Conservation (phyloP, 2,888 invertebrate species). For the Brassicogethes aeneus region DNA sequence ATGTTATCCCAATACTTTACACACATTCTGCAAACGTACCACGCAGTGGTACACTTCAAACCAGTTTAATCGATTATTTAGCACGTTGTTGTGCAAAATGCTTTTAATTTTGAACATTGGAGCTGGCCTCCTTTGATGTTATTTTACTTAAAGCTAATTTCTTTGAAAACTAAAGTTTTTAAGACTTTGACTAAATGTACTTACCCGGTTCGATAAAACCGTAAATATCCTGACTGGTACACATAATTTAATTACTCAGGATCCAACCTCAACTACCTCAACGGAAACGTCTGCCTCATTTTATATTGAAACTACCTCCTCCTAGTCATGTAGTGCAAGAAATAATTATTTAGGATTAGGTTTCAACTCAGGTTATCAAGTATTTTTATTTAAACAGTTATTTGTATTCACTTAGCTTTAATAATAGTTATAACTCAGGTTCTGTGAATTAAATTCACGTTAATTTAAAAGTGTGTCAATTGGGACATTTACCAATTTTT, state of each 20-base stretch:
- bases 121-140: neutral
- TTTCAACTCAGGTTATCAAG: conserved; percentile 18
- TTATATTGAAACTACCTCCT: conserved; percentile 25
- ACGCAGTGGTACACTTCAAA: no score
- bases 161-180: neutral
- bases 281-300: conserved; percentile 28
- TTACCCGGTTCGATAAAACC: neutral
- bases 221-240: conserved; percentile 17
- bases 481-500: conserved; percentile 1
- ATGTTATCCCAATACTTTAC: no score
- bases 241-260: conserved; percentile 3
- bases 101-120: no score
- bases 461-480: conserved; percentile 6
- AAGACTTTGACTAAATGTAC: neutral
- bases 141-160: neutral
- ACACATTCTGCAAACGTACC: no score
- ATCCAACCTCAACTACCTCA: conserved; percentile 20
- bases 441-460: conserved; percentile 20
- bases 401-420: conserved; percentile 1
- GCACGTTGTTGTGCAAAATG: no score
- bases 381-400: neutral
- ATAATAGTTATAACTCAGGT: conserved; percentile 12
- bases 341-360: conserved; percentile 20
- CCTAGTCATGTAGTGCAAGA: conserved; percentile 34
- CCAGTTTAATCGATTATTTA: no score